These are phyloP conservation scores for Pristionchus fissidentatus DNA, from an alignment of 2,888 invertebrate genomes.

Conservation along the genomic window DNA sequence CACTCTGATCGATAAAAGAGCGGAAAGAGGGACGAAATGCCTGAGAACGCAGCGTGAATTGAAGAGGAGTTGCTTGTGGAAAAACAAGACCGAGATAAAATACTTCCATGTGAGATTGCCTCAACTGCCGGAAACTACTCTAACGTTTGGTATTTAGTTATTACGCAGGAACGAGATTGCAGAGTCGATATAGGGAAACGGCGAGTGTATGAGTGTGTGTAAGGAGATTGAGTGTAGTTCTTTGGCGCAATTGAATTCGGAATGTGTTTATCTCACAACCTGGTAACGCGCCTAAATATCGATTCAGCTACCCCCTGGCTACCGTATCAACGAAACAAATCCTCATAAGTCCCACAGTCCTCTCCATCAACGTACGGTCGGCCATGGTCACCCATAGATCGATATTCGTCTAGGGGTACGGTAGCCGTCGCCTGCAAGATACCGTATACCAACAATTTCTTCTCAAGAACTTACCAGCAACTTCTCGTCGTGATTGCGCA, in stretches of 20 bases:
- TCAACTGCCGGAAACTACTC: conserved; percentile 8
- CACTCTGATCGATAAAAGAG: neutral
- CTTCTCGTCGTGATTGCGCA: neutral
- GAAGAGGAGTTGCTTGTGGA: too few relatives aligned
- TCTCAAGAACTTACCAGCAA: neutral
- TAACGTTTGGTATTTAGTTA: conserved; percentile 19
- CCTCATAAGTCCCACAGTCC: conserved; percentile 34
- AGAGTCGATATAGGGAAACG: neutral
- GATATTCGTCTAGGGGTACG: conserved; percentile 31
- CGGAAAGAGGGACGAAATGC: neutral
- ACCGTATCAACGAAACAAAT: conserved; percentile 29
- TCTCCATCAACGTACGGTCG: conserved; percentile 19
- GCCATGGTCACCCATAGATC: conserved; percentile 20
- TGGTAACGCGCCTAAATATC: neutral
- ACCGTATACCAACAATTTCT: neutral
- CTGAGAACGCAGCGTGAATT: neutral
- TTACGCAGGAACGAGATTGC: neutral
- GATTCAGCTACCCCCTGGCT: neutral
- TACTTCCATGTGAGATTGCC: too few relatives aligned
- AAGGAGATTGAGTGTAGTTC: too few relatives aligned
- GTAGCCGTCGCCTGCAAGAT: conserved; percentile 5
- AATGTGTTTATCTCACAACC: conserved; percentile 2
- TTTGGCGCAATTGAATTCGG: neutral
- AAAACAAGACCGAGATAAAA: too few relatives aligned
- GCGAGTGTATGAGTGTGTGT: neutral